phyloP scores from a whole-genome alignment of 2,888 invertebrate species.

The Gisinianus flammeolus region DNA sequence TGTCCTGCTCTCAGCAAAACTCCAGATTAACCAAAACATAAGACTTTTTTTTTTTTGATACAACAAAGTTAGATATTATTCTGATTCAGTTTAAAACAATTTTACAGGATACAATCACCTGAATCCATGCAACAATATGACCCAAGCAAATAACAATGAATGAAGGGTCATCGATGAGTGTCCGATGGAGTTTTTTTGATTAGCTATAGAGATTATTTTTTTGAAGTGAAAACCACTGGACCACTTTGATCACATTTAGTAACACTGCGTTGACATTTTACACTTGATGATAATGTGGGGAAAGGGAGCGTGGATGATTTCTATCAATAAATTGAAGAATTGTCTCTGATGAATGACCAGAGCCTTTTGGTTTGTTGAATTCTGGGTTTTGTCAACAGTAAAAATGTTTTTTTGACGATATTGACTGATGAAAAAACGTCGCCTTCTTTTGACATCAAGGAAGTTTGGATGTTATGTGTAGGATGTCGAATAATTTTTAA shows the following conservation, averaged over 20 bases:
- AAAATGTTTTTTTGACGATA: too few relatives aligned
- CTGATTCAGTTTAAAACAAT: slow-evolving; percentile 34
- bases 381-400: too few relatives aligned
- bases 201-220: not conserved
- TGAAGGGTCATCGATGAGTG: slow-evolving; percentile 10
- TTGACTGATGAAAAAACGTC: not conserved
- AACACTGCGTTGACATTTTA: slow-evolving; percentile 31
- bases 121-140: slow-evolving; percentile 28
- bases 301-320: not conserved
- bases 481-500: not conserved
- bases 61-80: slow-evolving; percentile 41
- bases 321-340: not conserved
- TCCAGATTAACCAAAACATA: too few relatives aligned
- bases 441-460: too few relatives aligned
- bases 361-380: too few relatives aligned
- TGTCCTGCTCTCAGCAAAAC: too few relatives aligned
- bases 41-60: too few relatives aligned
- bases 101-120: slow-evolving; percentile 33
- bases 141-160: slow-evolving; percentile 20
- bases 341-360: too few relatives aligned
- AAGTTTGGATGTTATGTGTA: not conserved
- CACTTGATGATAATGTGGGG: not conserved
- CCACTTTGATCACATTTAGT: slow-evolving; percentile 32
- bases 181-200: not conserved
- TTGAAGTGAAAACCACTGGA: slow-evolving; percentile 26